Percentiles rank a stretch among this genome's conserved stretches.
phyloP scores from a whole-genome alignment of 2,113 vertebrate species.

The Atrichornis clamosus region DNA sequence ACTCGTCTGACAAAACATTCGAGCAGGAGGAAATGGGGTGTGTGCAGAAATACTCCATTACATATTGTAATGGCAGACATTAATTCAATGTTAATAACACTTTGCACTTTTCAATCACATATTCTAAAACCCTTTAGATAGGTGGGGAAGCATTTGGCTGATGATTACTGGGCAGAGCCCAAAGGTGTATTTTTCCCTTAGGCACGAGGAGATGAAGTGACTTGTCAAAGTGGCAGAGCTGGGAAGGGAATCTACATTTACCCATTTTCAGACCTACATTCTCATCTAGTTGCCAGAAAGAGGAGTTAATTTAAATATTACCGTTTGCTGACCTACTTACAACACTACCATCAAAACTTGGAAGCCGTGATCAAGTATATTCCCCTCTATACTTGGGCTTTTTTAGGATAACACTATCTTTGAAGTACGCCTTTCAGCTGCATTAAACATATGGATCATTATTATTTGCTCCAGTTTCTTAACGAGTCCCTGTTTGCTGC shows the following conservation, averaged over 20 bases:
- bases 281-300: constrained; percentile 39
- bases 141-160: constrained; percentile 53
- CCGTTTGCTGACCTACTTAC: constrained; percentile 60
- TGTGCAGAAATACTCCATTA: constrained; percentile 49
- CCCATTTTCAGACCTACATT: constrained; percentile 46
- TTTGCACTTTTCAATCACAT: constrained; percentile 58
- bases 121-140: constrained; percentile 55
- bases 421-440: constrained; percentile 44
- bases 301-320: constrained; percentile 56
- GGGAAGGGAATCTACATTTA: constrained; percentile 32
- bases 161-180: constrained; percentile 52
- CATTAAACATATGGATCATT: constrained; percentile 48
- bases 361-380: background rate
- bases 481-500: constrained; percentile 24
- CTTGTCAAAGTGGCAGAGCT: constrained; percentile 44
- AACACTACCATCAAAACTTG: background rate
- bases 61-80: constrained; percentile 61
- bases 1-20: constrained; percentile 12
- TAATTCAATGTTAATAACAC: constrained; percentile 63
- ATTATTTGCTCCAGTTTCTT: constrained; percentile 57
- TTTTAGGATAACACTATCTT: constrained; percentile 41
- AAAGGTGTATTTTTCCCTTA: constrained; percentile 35
- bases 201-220: constrained; percentile 36
- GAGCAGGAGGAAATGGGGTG: constrained; percentile 48
- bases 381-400: constrained; percentile 14